Base-by-base conservation (phyloP, 2,113 vertebrate genomes). In the Chaetodon auriga region DNA sequence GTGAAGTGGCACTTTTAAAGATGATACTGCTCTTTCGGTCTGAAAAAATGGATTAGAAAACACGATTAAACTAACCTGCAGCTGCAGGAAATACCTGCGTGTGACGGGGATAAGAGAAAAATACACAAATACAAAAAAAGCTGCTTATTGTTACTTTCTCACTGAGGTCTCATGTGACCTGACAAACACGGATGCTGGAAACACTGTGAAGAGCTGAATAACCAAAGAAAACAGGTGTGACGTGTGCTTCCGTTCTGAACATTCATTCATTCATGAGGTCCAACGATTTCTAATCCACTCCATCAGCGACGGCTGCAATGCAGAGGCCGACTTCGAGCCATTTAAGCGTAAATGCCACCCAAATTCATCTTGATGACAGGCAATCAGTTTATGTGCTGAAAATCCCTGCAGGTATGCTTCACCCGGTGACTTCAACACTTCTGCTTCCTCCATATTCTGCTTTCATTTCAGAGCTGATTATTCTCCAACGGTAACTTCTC, bases 281-380 rank as follows among this genome's bases (percentile, higher is more conserved):
- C 6, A 53, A 49, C 64, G 72, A 66, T 74, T 87, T 69, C 7
- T 53, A 75, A 80, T 78, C 75, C 35, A 43, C 72, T 81, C 61
- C 7, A 13, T 43, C 55, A 68, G 25, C n/a, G 0, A 13, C 48
- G 5, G 36, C 70, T 66, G 46, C 71, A 57, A 55, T 69, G 64
- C 61, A 78, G 63, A 73, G 16, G 35, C 8, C 23, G 30, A n/a
- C 70, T 71, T 83, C n/a, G 0, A 74, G 45, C 58, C 64, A 53
- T 81, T 80, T 72, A 49, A 69, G 76, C 23, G 35, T 61, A 78
- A 87, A 87, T 84, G 85, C 65, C 83, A 81, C 41, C 43, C 23
- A 51, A 83, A 88, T 90, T 75, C 74, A 80, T 87, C 83, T 79
- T 73, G 70, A 83, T 85, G 73, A 85, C 82, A 83, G 80, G 49